Evolutionary conservation across 37 sponge, comb jelly and placozoan species (phyloP).

Genomic region (Hormiphora californensis): DNA sequence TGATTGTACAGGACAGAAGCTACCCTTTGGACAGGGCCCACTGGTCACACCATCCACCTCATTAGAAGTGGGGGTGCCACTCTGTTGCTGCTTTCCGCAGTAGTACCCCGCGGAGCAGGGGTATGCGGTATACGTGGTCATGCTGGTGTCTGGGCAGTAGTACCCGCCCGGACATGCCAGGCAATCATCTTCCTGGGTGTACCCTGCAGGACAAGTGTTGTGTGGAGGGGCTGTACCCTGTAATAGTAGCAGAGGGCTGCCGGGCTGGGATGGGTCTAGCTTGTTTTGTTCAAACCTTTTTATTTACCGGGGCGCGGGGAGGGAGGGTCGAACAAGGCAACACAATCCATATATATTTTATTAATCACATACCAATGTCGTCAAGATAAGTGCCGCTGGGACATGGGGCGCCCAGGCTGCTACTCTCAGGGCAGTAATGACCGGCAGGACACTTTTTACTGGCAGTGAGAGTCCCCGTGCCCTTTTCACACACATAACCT

Average conservation of each 20-base stretch:
- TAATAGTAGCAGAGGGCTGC: too few species aligned
- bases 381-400: slow-evolving; percentile 47
- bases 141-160: background rate
- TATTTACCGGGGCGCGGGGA: too few species aligned
- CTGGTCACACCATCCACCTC: too few species aligned
- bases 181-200: background rate
- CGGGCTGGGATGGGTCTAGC: too few species aligned
- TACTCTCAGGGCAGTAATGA: slow-evolving; percentile 50
- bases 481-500: background rate
- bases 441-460: slow-evolving; percentile 54
- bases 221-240: too few species aligned
- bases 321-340: too few species aligned
- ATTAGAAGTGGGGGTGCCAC: too few species aligned
- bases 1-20: slow-evolving; percentile 35
- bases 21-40: slow-evolving; percentile 41
- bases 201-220: too few species aligned
- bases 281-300: too few species aligned
- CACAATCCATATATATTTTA: too few species aligned
- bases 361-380: slow-evolving; percentile 21
- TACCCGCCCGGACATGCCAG: slow-evolving; percentile 40
- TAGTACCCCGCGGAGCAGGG: slow-evolving; percentile 27
- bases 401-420: slow-evolving; percentile 15
- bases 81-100: too few species aligned
- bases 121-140: background rate
- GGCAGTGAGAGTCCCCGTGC: background rate